Percentiles rank a stretch among this genome's conserved stretches.
These are phyloP conservation scores for Muscidifurax raptorellus DNA, from an alignment of 1,140 invertebrate genomes.

Conservation along the genomic window DNA sequence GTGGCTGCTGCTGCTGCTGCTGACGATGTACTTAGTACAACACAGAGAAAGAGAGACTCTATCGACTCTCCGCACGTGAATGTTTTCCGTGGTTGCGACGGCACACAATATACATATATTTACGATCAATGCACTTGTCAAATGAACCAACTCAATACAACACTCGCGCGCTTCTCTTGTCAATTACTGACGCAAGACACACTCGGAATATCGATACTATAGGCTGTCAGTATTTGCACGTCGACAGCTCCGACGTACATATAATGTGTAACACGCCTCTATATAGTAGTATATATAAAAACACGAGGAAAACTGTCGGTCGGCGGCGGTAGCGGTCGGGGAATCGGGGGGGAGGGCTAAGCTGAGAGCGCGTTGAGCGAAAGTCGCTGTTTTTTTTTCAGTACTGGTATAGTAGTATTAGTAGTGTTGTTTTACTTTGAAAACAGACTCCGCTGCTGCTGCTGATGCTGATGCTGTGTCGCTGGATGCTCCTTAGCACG, in stretches of 20 bases:
- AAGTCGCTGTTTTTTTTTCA: neutral
- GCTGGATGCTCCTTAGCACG: neutral
- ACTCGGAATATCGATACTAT: neutral
- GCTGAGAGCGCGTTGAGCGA: neutral
- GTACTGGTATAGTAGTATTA: neutral
- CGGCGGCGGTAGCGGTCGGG: neutral
- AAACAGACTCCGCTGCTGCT: neutral
- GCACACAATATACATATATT: slow-evolving; percentile 13
- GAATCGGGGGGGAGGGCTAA: neutral
- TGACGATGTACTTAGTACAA: neutral
- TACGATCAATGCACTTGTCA: slow-evolving; percentile 40
- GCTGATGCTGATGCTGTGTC: too few relatives aligned
- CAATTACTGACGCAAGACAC: slow-evolving; percentile 10
- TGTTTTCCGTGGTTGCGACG: slow-evolving; percentile 11
- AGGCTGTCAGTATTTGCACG: neutral
- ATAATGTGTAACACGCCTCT: too few relatives aligned
- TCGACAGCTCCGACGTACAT: neutral
- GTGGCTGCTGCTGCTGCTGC: neutral
- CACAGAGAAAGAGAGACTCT: neutral
- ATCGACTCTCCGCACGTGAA: neutral
- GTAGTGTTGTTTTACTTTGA: neutral
- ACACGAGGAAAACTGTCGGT: neutral
- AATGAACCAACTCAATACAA: slow-evolving; percentile 31
- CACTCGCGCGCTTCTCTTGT: slow-evolving; percentile 33
- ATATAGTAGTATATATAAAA: neutral